These are phyloP conservation scores for Sarcophaga rosellei DNA, from an alignment of 2,888 invertebrate species.

Conservation along the genomic window DNA sequence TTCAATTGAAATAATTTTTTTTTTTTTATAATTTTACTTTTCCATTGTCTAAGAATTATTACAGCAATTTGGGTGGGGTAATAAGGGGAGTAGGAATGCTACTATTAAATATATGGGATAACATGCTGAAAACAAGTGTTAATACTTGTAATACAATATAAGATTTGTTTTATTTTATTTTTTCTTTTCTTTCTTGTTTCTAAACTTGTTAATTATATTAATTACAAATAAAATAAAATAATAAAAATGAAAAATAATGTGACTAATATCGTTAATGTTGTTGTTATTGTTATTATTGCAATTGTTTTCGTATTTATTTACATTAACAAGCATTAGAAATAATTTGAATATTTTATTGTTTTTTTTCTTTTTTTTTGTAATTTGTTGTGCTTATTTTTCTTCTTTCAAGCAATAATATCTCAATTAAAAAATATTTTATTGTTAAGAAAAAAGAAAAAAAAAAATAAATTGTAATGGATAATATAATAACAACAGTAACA, in stretches of 20 bases:
- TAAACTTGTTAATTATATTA: slow-evolving; percentile 57
- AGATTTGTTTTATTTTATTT: neutral
- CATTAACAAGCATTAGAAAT: neutral
- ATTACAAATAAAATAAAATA: slow-evolving; percentile 27
- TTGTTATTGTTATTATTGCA: slow-evolving; percentile 42
- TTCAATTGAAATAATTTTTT: slow-evolving; percentile 19
- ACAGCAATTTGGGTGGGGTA: neutral
- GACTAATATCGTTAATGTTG: slow-evolving; percentile 47
- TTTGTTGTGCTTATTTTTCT: too few species aligned
- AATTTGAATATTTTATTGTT: neutral
- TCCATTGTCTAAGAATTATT: slow-evolving; percentile 25
- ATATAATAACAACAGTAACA: neutral
- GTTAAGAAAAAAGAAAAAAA: too few species aligned
- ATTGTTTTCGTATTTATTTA: neutral
- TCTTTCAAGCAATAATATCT: neutral
- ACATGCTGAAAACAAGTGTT: slow-evolving; percentile 36
- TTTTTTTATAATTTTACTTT: neutral
- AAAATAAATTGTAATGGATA: neutral
- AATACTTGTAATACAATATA: slow-evolving; percentile 40
- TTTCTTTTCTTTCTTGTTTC: neutral
- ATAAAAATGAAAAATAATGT: slow-evolving; percentile 12
- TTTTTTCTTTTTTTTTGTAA: neutral
- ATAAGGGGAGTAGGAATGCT: neutral
- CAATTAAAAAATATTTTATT: neutral
- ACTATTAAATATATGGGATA: slow-evolving; percentile 34